These are phyloP conservation scores for Drosophila erecta DNA, from an alignment of 1,140 invertebrate genomes.

Conservation along the genomic window DNA sequence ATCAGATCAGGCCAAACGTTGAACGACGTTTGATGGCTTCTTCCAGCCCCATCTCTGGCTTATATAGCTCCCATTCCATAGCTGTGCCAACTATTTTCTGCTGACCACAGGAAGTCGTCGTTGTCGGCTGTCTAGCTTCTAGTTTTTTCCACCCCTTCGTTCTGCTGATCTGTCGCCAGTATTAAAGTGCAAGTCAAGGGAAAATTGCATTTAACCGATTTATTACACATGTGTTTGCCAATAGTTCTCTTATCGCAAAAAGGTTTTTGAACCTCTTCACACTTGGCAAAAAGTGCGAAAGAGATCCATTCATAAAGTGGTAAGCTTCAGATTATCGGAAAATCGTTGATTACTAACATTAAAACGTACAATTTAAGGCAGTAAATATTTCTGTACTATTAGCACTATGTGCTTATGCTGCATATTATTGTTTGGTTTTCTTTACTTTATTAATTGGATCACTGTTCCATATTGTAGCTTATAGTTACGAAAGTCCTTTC, in stretches of 20 bases:
- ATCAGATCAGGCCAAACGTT: slow-evolving; percentile 65
- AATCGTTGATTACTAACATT: background rate
- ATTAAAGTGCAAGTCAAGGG: slow-evolving; percentile 17
- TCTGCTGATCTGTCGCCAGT: slow-evolving; percentile 20
- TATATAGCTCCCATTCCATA: slow-evolving; percentile 39
- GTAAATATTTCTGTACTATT: background rate
- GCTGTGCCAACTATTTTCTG: slow-evolving; percentile 24
- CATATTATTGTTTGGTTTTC: background rate
- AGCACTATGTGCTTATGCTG: background rate
- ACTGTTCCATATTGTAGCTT: too few relatives aligned
- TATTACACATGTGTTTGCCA: slow-evolving; percentile 15
- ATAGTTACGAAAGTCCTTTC: background rate
- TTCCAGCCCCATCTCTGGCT: slow-evolving; percentile 16
- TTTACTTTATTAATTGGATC: background rate
- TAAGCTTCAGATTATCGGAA: background rate
- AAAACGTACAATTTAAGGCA: background rate
- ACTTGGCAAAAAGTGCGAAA: background rate
- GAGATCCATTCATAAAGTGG: background rate
- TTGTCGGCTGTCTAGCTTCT: background rate
- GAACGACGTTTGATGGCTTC: slow-evolving; percentile 63
- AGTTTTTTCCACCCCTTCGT: slow-evolving; percentile 3
- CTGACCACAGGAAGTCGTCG: slow-evolving; percentile 17
- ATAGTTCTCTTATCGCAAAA: slow-evolving; percentile 19
- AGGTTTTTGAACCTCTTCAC: slow-evolving; percentile 34
- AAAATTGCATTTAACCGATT: slow-evolving; percentile 24